Base-by-base conservation (phyloP, 2,113 vertebrate species). In the Nibea albiflora region DNA sequence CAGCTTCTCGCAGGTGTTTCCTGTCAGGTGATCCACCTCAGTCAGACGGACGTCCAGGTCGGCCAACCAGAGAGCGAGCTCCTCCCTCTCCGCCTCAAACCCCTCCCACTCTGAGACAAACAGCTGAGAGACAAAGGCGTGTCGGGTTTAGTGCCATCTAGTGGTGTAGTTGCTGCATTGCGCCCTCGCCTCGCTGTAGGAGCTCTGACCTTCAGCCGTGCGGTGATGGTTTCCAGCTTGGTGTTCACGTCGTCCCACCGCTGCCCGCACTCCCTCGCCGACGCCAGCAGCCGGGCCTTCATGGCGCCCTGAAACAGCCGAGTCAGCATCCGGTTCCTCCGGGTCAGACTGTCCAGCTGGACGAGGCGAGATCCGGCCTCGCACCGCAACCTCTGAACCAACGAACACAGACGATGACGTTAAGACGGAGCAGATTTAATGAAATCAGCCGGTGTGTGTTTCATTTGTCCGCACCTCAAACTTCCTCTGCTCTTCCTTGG, bases 81-180 rank as follows among this genome's bases (percentile, higher is more conserved):
- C 91, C 87, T 94, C 95, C 83, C 90, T 77, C 87, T 95, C 92
- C 0, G 71, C 85, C 16, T 96, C 95, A 91, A 96, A 96, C 63
- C 28, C 93, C 89, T 96, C 95, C 93, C 95, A 87, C 86, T 94
- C 95, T 4, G 78, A 84, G 11, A 95, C 92, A 11, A 92, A 83
- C n/a, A 76, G 62, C 96, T 96, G 85, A 28, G n/a, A 70, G 31
- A 83, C 7, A 28, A 49, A 53, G 17, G 4, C 1, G 11, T 46
- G 44, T 46, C 44, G 44, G 44, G 2, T 39, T 39, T 39, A 39
- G 35, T 39, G 35, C 35, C 35, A 39, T 9, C 35, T 39, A 39
- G 35, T 39, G 35, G 35, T 2, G 35, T 8, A 39, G 35, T 8
- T 8, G 35, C 35, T 39, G 35, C 35, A 9, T 39, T 39, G 35